phyloP scores from a whole-genome alignment of 2,113 vertebrate species.

The Atrichornis clamosus region DNA sequence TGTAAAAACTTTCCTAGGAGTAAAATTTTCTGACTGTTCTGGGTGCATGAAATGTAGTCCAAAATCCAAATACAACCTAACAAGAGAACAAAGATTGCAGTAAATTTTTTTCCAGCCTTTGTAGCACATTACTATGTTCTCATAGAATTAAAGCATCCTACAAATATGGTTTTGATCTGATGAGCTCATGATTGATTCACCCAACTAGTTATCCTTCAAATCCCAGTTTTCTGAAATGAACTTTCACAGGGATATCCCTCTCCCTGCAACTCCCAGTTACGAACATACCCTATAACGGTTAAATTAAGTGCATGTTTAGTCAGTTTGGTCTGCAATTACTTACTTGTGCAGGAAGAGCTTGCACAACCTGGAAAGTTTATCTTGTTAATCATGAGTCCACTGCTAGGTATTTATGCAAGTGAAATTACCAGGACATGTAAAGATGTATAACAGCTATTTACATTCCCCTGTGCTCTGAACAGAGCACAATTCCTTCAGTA shows the following conservation, averaged over 20 bases:
- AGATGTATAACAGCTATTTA: neutral
- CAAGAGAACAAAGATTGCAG: neutral
- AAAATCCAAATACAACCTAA: conserved; percentile 37
- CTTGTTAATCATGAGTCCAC: neutral
- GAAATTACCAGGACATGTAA: neutral
- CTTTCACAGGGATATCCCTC: neutral
- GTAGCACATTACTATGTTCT: neutral
- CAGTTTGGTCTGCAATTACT: neutral
- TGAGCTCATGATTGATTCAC: neutral
- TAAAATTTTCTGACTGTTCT: conserved; percentile 33
- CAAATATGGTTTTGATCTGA: neutral
- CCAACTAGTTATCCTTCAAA: neutral
- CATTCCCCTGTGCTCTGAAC: neutral
- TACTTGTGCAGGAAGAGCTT: neutral
- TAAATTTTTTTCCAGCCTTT: neutral
- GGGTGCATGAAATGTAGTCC: neutral
- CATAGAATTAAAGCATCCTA: neutral
- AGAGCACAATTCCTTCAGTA: neutral
- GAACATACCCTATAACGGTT: neutral
- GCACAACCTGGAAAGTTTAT: neutral
- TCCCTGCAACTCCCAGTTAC: neutral
- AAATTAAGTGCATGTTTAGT: conserved; percentile 3
- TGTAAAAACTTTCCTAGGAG: conserved; percentile 26
- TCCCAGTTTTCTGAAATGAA: neutral
- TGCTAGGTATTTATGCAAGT: neutral